Evolutionary conservation across 2,797 vertebrate genomes (phyloP).

Genomic region (Ambastaia sidthimunki): DNA sequence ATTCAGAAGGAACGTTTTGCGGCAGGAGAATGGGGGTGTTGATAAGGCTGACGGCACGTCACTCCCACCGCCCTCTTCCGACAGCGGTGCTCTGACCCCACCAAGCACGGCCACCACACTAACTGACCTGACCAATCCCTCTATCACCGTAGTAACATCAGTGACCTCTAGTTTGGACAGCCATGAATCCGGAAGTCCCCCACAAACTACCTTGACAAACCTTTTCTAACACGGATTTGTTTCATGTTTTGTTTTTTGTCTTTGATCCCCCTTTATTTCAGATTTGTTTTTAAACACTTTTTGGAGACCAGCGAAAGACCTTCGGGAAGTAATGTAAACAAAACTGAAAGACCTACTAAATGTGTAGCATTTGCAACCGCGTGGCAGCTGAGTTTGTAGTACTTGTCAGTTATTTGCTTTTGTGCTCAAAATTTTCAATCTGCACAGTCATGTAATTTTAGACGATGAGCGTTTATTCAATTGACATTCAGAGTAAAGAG

Average conservation of each 20-base stretch:
- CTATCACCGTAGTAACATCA: constrained; percentile 97
- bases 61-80: constrained; percentile 95
- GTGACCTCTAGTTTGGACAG: constrained; percentile 99
- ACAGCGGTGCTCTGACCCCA: constrained; percentile 97
- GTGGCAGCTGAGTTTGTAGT: constrained; percentile 84
- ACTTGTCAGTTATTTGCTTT: constrained; percentile 63
- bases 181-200: constrained; percentile 98
- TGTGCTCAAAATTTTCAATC: constrained; percentile 60
- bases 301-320: constrained; percentile 83
- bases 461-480: constrained; percentile 66
- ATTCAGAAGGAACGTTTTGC: constrained; percentile 99
- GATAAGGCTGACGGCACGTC: constrained; percentile 99
- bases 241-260: constrained; percentile 68
- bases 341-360: constrained; percentile 75
- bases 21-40: constrained; percentile 99
- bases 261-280: constrained; percentile 45
- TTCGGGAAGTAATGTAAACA: constrained; percentile 82
- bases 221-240: constrained; percentile 93
- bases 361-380: constrained; percentile 90
- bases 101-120: constrained; percentile 98
- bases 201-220: constrained; percentile 99
- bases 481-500: constrained; percentile 49
- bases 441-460: constrained; percentile 62
- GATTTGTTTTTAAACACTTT: constrained; percentile 76
- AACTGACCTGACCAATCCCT: constrained; percentile 99